These are phyloP conservation scores for Crotalus tigris DNA, from an alignment of 2,113 vertebrate species.

Conservation along the genomic window DNA sequence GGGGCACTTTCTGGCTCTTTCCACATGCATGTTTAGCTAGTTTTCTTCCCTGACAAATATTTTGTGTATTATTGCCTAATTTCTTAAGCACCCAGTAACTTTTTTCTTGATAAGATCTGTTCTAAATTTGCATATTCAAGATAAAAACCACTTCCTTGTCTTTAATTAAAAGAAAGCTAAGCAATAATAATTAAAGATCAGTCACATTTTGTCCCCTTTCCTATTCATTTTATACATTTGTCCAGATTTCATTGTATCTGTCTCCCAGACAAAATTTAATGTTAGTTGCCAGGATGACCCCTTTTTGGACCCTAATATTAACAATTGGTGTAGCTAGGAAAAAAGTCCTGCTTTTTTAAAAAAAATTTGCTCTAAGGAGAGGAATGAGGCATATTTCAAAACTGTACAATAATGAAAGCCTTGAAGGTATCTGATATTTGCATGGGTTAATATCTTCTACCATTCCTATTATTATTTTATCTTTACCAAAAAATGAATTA, in stretches of 20 bases:
- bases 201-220: background rate
- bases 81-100: background rate
- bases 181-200: background rate
- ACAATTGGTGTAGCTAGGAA: background rate
- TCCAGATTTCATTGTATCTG: background rate
- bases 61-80: background rate
- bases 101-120: background rate
- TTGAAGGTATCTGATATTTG: background rate
- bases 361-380: background rate
- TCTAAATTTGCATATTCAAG: background rate
- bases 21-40: background rate
- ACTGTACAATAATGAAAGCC: background rate
- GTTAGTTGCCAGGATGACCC: background rate
- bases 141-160: background rate
- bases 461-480: background rate
- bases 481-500: background rate
- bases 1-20: background rate
- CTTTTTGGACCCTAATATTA: background rate
- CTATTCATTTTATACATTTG: background rate
- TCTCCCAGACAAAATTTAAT: background rate
- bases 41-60: background rate
- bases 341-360: background rate
- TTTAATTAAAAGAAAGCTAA: background rate
- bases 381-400: background rate
- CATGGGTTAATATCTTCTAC: background rate